These are phyloP conservation scores for Drosophila anceps DNA, from an alignment of 2,888 invertebrate genomes.

Conservation along the genomic window DNA sequence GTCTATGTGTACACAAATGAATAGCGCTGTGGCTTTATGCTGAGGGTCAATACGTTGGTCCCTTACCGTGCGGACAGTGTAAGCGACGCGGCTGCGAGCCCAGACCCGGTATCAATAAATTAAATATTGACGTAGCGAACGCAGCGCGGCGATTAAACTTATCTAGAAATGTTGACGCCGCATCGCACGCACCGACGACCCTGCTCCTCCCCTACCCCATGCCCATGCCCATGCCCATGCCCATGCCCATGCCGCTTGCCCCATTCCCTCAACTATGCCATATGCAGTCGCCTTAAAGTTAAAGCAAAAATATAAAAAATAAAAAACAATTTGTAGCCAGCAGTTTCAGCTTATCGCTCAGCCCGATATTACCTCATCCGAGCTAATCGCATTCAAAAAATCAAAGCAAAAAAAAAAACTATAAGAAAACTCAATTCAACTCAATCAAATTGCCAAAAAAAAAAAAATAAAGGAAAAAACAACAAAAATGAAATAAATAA, in stretches of 20 bases:
- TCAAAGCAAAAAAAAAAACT: conserved; percentile 15
- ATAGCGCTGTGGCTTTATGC: conserved; percentile 22
- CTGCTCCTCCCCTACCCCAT: neutral
- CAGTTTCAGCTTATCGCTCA: conserved; percentile 46
- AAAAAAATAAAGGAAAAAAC: conserved; percentile 19
- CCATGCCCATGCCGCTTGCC: neutral
- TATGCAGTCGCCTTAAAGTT: conserved; percentile 4
- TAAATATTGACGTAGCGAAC: conserved; percentile 59
- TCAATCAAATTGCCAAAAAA: conserved; percentile 44
- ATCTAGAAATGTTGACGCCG: conserved; percentile 33
- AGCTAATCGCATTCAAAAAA: conserved; percentile 28
- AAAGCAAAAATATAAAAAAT: conserved; percentile 11
- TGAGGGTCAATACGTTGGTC: conserved; percentile 42
- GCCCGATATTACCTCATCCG: conserved; percentile 55
- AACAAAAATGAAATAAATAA: neutral
- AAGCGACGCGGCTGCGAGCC: neutral
- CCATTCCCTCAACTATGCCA: neutral
- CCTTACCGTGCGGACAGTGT: conserved; percentile 35
- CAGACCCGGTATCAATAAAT: conserved; percentile 46
- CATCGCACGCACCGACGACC: conserved; percentile 15
- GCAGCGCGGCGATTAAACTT: conserved; percentile 50
- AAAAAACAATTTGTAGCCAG: conserved; percentile 23
- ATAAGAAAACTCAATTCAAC: conserved; percentile 24
- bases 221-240: neutral
- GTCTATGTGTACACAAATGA: too few relatives aligned